These are phyloP conservation scores for Eurypyga helias DNA, from an alignment of 2,113 vertebrate genomes.

Conservation along the genomic window DNA sequence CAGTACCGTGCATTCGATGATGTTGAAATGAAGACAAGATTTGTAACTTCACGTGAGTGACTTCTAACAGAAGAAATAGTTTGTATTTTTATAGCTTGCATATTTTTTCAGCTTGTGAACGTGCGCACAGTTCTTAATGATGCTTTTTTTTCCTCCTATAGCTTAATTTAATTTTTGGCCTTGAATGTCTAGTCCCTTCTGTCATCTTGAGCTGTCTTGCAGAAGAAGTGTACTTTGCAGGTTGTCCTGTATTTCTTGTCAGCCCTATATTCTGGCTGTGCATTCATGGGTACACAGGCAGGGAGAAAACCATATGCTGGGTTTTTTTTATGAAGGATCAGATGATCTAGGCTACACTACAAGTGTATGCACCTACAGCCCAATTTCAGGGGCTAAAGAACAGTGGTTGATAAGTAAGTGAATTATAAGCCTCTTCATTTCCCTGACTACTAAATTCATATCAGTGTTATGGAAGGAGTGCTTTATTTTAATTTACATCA, in stretches of 20 bases:
- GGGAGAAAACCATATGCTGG: background rate
- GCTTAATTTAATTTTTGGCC: background rate
- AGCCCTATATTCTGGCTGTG: background rate
- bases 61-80: background rate
- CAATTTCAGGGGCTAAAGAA: background rate
- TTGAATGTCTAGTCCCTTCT: background rate
- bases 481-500: background rate
- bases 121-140: background rate
- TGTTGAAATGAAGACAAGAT: background rate
- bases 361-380: background rate
- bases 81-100: background rate
- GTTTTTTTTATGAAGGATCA: background rate
- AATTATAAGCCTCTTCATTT: background rate
- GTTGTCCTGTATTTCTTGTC: background rate
- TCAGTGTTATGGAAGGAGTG: background rate
- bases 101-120: background rate
- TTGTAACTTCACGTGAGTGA: background rate
- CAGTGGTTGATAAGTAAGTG: background rate
- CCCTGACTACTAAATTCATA: background rate
- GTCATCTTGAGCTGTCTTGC: background rate
- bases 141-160: background rate
- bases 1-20: background rate
- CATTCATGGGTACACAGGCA: accelerated
- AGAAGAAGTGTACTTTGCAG: background rate
- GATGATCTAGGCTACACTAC: background rate